phyloP scores from a whole-genome alignment of 2,113 vertebrate species.

The Todiramphus saurophagus region DNA sequence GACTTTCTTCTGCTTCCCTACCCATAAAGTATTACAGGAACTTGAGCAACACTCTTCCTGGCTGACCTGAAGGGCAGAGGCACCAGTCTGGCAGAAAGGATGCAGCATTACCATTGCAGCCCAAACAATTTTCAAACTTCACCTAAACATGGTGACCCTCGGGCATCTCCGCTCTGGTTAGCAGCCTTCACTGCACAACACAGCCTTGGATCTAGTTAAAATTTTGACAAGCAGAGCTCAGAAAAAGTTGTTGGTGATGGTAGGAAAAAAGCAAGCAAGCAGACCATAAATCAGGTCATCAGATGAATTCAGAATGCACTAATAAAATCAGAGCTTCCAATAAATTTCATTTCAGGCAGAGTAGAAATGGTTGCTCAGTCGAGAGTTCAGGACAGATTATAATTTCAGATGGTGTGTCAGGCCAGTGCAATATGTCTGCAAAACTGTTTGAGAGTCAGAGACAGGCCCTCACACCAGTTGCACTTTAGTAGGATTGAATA shows the following conservation, averaged over 20 bases:
- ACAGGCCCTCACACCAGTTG: not conserved
- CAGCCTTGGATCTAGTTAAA: not conserved
- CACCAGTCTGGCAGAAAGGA: not conserved
- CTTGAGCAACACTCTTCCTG: not conserved
- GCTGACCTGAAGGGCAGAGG: not conserved
- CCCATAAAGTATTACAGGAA: not conserved
- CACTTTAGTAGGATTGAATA: not conserved
- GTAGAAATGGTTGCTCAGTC: not conserved
- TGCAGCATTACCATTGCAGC: not conserved
- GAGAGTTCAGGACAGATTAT: not conserved
- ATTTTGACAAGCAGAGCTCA: not conserved
- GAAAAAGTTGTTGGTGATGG: not conserved
- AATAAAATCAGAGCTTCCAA: slow-evolving; percentile 50
- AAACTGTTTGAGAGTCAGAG: not conserved
- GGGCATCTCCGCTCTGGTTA: not conserved
- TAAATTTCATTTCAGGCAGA: slow-evolving; percentile 46
- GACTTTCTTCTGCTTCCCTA: not conserved
- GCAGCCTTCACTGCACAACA: not conserved
- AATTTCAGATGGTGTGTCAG: slow-evolving; percentile 46
- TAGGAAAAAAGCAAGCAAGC: not conserved
- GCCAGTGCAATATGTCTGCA: not conserved
- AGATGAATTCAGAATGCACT: slow-evolving; percentile 15
- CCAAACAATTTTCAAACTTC: not conserved
- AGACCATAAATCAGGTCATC: slow-evolving; percentile 33
- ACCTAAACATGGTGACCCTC: not conserved